Percentiles rank a stretch among this genome's conserved stretches.
phyloP scores from a whole-genome alignment of 2,113 vertebrate species.

The Bombycilla garrulus region DNA sequence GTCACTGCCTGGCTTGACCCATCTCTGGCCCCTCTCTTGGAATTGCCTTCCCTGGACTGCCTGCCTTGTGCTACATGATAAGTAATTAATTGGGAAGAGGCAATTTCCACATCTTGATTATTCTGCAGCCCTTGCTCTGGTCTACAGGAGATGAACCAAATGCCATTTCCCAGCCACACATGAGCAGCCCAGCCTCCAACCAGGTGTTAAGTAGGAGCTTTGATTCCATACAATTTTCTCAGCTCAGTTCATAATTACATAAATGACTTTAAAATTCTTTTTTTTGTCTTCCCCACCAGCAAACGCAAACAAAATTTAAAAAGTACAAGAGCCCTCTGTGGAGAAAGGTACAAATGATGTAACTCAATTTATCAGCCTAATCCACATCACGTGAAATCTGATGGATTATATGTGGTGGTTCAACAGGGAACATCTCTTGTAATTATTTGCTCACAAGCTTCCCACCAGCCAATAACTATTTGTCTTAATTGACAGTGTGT shows the following conservation, averaged over 20 bases:
- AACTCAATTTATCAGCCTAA: not conserved
- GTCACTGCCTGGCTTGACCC: not conserved
- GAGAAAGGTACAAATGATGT: not conserved
- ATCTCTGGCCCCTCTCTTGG: not conserved
- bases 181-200: not conserved
- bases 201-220: not conserved
- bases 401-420: not conserved
- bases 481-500: not conserved
- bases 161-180: not conserved
- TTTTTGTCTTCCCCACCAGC: accelerated
- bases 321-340: not conserved
- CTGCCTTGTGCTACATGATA: not conserved
- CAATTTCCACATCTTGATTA: not conserved
- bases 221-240: not conserved
- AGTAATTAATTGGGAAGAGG: not conserved
- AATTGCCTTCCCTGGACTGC: not conserved
- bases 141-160: not conserved
- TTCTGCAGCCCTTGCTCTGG: not conserved
- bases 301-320: not conserved
- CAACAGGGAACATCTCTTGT: not conserved
- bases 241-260: not conserved
- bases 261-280: not conserved
- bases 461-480: constrained; percentile 1
- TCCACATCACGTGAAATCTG: not conserved
- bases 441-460: not conserved